Base-by-base conservation (phyloP, 2,797 vertebrate genomes). In the Anas bernieri region DNA sequence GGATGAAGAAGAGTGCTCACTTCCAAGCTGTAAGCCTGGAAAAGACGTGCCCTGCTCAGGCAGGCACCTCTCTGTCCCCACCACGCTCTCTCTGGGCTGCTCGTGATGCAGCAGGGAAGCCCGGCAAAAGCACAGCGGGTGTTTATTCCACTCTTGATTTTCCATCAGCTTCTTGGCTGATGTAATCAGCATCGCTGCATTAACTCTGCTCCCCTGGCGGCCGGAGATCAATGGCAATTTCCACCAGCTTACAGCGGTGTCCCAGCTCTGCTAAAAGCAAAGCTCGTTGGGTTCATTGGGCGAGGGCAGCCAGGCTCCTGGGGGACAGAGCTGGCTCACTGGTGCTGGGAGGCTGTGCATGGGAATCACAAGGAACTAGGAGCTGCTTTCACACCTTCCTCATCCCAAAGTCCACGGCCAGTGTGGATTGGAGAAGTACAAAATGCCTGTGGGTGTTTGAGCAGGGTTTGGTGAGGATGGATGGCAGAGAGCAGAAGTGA, bases 291-390 rank as follows among this genome's bases (percentile, higher is more conserved):
- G n/a, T 21, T 28, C 45, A 18, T 46, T 76, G 5, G 54, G 45
- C 15, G 15, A 3, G 17, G n/a, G 31, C 7, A 67, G 35, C 25
- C 41, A 12, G 63, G 76, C 28, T 54, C 26, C 33, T 1, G 43
- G 22, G 23, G 45, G 33, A 21, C 35, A 30, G 4, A 17, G 31
- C 33, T 35, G 3, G 0, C 68, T 45, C 31, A 1, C 31, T n/a
- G 41, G 5, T 10, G 5, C 6, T 16, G 25, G 63, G 46, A 74
- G 33, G 9, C 17, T 11, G 55, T 50, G 22, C 5, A 6, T 1
- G 48, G 31, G 69, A 45, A 22, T 4, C 1, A 0, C 20, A 15
- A 63, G 21, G 39, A 55, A 6, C 0, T 2, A 66, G 52, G 52
- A 56, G 46, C 41, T 52, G 80, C 3, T 74, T 75, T 35, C 50